Conservation (phyloP, 64 coral and sea anemone species). For the Pachyseris speciosa region DNA sequence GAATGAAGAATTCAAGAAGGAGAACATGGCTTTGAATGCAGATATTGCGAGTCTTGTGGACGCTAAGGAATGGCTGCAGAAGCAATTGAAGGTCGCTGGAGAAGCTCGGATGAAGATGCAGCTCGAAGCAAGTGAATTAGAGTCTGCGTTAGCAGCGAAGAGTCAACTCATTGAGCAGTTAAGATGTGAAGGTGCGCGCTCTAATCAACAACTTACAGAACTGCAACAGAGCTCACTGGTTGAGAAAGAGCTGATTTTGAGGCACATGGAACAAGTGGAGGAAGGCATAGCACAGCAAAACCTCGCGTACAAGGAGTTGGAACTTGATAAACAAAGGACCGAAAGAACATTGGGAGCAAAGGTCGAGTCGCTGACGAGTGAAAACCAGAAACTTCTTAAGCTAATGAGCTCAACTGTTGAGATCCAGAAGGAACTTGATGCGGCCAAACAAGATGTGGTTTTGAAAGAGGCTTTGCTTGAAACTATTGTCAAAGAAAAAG, state of each 20-base stretch:
- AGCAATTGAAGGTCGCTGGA: conserved; percentile 65
- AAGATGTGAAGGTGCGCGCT: conserved; percentile 74
- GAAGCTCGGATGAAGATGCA: conserved; percentile 78
- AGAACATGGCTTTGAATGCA: conserved; percentile 56
- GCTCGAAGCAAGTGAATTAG: conserved; percentile 69
- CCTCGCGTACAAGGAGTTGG: conserved; percentile 46
- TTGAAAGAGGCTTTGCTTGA: conserved; percentile 47
- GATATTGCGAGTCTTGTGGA: conserved; percentile 70
- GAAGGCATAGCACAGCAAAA: conserved; percentile 71
- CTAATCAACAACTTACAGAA: conserved; percentile 64
- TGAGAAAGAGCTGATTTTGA: conserved; percentile 77
- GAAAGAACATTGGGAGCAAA: conserved; percentile 50
- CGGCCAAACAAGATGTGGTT: conserved; percentile 47
- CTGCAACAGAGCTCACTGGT: conserved; percentile 74
- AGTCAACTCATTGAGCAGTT: conserved; percentile 73
- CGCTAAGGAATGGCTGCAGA: conserved; percentile 72
- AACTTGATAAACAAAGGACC: conserved; percentile 75
- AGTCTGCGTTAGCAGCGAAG: conserved; percentile 58
- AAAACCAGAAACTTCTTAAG: conserved; percentile 62
- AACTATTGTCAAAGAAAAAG: conserved; percentile 64
- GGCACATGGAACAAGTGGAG: conserved; percentile 85
- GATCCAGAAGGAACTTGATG: conserved; percentile 68
- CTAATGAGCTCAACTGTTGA: conserved; percentile 35
- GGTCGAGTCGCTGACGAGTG: conserved; percentile 61
- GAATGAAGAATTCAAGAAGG: conserved; percentile 61